Evolutionary conservation across 2,113 vertebrate species (phyloP).

Genomic region (Mus spicilegus): DNA sequence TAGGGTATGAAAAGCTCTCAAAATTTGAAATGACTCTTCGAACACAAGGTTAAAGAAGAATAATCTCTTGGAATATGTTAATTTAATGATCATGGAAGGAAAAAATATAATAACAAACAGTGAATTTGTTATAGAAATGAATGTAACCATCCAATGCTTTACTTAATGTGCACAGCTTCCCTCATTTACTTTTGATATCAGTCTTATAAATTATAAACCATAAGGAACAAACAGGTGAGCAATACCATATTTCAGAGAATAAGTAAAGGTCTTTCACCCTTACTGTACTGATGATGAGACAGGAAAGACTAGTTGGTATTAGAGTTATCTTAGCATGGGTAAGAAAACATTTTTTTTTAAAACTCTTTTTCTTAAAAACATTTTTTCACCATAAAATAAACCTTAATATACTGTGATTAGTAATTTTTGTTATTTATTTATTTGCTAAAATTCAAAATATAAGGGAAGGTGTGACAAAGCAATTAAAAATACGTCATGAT

Average conservation of each 20-base stretch:
- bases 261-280: background rate
- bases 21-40: conserved; percentile 1
- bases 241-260: background rate
- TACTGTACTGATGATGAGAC: background rate
- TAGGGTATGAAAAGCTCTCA: background rate
- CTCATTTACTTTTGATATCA: background rate
- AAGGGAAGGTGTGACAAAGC: background rate
- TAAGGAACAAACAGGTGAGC: background rate
- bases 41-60: background rate
- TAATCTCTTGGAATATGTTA: background rate
- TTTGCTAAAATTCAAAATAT: background rate
- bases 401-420: background rate
- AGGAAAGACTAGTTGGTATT: background rate
- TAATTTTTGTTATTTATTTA: background rate
- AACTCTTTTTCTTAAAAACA: background rate
- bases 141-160: background rate
- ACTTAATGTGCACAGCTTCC: background rate
- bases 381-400: background rate
- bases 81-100: background rate
- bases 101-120: background rate
- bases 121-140: conserved; percentile 2
- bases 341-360: background rate
- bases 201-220: background rate
- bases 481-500: background rate
- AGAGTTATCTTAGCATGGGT: background rate